Base-by-base conservation (phyloP, 2,113 vertebrate species). In the Rhineura floridana region DNA sequence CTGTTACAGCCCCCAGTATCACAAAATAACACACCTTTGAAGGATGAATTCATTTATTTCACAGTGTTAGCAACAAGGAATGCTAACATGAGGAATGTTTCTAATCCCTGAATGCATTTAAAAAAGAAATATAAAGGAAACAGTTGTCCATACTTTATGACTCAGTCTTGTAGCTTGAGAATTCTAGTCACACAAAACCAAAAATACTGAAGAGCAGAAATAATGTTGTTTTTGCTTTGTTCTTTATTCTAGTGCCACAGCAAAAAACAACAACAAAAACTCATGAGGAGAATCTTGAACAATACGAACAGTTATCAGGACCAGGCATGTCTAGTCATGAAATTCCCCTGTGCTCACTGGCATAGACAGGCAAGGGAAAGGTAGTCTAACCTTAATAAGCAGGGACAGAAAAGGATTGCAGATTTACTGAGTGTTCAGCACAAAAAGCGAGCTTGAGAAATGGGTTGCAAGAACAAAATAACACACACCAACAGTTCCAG, bases 201-300 rank as follows among this genome's bases (percentile, higher is more conserved):
- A 52, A 77, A 83, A 83, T 19, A 52, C 28, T 19, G 30, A 87
- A 59, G 10, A 52, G 7, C 50, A 63, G 13, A 65, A 90, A 80
- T 0, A 4, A 65, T 73, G 3, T 15, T 3, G 0, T 21, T 67
- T 59, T 0, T 0, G 63, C 3, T 85, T 63, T 82, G 0, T 55
- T 69, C 88, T 12, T 33, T 39, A 50, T 28, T 3, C 0, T 1
- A 65, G 81, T 0, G 0, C 3, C 77, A 70, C 0, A 0, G 2
- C 87, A 76, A 70, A 33, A 21, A 36, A 25, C 1, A 1, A 21
- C 33, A 69, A 33, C 8, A 76, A 42, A 77, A 19, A 13, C 10
- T 3, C 17, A 48, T 0, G 33, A 85, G 78, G 63, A 0, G 0
- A 42, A 82, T 36, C 6, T 30, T 23, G 77, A 44, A 1, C 30